phyloP scores from a whole-genome alignment of 2,888 invertebrate genomes.

The Stenotaenia linearis region DNA sequence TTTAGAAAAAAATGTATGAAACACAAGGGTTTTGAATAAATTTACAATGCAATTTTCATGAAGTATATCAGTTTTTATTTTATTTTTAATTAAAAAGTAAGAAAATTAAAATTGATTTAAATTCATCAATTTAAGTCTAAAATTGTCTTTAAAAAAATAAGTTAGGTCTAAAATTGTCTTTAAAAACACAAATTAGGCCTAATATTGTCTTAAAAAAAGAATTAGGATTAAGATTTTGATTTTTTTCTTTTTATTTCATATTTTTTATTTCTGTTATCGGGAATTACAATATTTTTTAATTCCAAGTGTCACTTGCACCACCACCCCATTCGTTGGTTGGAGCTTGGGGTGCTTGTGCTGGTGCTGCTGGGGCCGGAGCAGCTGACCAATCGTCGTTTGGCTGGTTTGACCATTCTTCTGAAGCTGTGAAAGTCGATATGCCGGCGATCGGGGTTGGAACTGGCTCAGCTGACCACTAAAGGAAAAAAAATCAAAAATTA shows the following conservation, averaged over 20 bases:
- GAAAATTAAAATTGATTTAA: too few relatives aligned
- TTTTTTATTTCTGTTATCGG: neutral
- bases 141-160: too few relatives aligned
- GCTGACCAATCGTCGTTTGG: neutral
- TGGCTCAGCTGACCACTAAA: slow-evolving; percentile 1
- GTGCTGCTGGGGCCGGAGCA: neutral
- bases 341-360: too few relatives aligned
- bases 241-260: neutral
- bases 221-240: too few relatives aligned
- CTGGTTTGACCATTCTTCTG: slow-evolving; percentile 2
- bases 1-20: neutral
- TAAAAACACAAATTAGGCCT: too few relatives aligned
- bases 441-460: neutral
- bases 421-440: neutral
- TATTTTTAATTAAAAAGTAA: neutral
- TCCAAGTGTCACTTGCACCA: slow-evolving; percentile 1
- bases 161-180: too few relatives aligned
- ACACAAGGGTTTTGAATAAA: neutral
- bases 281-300: neutral
- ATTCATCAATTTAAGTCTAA: too few relatives aligned
- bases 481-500: neutral
- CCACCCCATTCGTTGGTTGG: slow-evolving; percentile 24
- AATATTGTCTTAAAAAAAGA: too few relatives aligned
- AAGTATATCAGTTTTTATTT: neutral
- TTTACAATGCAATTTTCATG: slow-evolving; percentile 11